phyloP scores from a whole-genome alignment of 2,888 invertebrate genomes.

The Resseliella maxima region DNA sequence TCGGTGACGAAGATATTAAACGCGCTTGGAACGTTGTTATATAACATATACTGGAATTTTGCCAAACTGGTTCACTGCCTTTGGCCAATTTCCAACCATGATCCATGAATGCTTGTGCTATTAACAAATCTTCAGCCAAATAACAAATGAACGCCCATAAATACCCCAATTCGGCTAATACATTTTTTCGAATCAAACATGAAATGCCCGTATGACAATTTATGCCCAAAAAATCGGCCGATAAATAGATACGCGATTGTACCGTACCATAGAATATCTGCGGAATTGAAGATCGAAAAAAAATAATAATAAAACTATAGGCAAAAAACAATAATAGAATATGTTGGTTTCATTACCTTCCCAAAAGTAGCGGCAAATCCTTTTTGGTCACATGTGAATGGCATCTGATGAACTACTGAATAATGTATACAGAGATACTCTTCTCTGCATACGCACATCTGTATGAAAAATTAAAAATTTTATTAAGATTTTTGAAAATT shows the following conservation, averaged over 20 bases:
- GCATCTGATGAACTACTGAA: conserved; percentile 99
- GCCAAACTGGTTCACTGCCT: conserved; percentile 93
- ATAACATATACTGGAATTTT: conserved; percentile 92
- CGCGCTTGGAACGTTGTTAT: conserved; percentile 88
- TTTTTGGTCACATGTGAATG: conserved; percentile 92
- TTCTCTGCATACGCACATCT: too few relatives aligned
- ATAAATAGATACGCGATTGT: conserved; percentile 94
- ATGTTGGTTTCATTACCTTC: conserved; percentile 77
- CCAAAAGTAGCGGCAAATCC: conserved; percentile 97
- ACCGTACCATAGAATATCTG: conserved; percentile 95
- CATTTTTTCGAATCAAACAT: conserved; percentile 87
- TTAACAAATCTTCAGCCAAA: conserved; percentile 98
- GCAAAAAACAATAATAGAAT: conserved; percentile 4
- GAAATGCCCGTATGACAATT: conserved; percentile 99
- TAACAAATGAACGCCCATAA: conserved; percentile 91
- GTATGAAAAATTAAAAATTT: too few relatives aligned
- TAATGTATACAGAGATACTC: too few relatives aligned
- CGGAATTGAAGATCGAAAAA: not conserved
- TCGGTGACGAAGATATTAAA: too few relatives aligned
- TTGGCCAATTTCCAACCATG: conserved; percentile 92
- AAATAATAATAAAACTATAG: not conserved
- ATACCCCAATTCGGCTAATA: conserved; percentile 93
- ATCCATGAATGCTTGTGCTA: conserved; percentile 88
- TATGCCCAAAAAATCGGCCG: conserved; percentile 89
- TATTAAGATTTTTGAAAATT: too few relatives aligned